Evolutionary conservation across 2,113 vertebrate species (phyloP).

Genomic region (Xenopus laevis): DNA sequence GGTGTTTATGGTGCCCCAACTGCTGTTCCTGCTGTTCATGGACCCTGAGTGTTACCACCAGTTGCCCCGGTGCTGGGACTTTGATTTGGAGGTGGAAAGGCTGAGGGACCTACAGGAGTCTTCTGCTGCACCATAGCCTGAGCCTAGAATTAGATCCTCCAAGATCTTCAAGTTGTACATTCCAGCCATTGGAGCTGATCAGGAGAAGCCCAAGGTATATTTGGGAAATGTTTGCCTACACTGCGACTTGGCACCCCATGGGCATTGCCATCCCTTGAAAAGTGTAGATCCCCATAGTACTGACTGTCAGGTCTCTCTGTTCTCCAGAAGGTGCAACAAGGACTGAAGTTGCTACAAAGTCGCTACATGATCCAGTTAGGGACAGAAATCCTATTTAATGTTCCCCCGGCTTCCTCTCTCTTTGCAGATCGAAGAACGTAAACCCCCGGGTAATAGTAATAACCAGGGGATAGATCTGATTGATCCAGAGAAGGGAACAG

Average conservation of each 20-base stretch:
- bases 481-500: background rate
- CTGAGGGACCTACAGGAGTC: constrained; percentile 96
- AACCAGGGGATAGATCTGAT: background rate
- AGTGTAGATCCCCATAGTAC: background rate
- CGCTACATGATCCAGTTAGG: background rate
- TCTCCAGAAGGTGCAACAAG: too few species aligned
- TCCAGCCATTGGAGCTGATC: constrained; percentile 77
- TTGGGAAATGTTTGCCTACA: background rate
- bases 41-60: constrained; percentile 97
- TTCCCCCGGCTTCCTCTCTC: background rate
- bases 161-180: constrained; percentile 90
- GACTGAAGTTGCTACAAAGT: background rate
- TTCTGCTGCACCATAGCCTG: constrained; percentile 94
- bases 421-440: background rate
- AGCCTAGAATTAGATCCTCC: constrained; percentile 97
- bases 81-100: constrained; percentile 94
- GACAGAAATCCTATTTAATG: too few species aligned
- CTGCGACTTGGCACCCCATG: background rate
- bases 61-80: constrained; percentile 85
- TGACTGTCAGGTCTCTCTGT: too few species aligned
- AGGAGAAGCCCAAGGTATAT: background rate
- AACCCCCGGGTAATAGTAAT: too few species aligned
- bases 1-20: constrained; percentile 97
- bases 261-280: background rate
- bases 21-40: constrained; percentile 97